These are phyloP conservation scores for Drosophila engyochracea DNA, from an alignment of 2,888 invertebrate species.

Conservation along the genomic window DNA sequence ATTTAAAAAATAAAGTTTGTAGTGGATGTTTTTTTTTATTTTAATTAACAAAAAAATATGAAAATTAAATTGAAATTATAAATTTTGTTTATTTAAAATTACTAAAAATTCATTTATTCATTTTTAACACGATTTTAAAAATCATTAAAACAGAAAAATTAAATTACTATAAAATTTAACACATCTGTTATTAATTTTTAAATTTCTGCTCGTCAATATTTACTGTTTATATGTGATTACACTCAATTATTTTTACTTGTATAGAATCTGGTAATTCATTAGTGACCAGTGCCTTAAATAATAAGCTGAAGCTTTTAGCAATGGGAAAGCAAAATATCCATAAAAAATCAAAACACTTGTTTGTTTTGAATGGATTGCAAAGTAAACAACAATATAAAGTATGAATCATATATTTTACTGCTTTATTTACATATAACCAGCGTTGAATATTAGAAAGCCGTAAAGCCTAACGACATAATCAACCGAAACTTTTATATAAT, in stretches of 20 bases:
- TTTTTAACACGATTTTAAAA: neutral
- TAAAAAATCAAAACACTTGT: neutral
- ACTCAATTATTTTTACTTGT: neutral
- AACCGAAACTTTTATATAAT: neutral
- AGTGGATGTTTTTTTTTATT: too few species aligned
- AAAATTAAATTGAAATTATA: neutral
- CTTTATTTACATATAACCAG: neutral
- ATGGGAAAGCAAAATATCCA: neutral
- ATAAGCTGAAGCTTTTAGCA: neutral
- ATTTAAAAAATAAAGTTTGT: neutral
- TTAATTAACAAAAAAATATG: neutral
- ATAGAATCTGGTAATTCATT: neutral
- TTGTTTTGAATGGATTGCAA: neutral
- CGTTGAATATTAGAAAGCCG: neutral
- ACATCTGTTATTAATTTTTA: neutral
- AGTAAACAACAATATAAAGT: neutral
- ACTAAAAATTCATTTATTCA: neutral
- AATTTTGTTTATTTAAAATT: neutral
- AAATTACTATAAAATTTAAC: neutral
- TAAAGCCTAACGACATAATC: neutral
- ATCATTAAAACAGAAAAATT: neutral
- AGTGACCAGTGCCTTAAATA: neutral
- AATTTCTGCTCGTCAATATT: neutral
- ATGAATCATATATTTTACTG: slow-evolving; percentile 4
- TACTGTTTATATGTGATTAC: neutral